Conservation (phyloP, 30 jellyfish, hydroid and myxozoan genomes). For the Turritopsis rubra region DNA sequence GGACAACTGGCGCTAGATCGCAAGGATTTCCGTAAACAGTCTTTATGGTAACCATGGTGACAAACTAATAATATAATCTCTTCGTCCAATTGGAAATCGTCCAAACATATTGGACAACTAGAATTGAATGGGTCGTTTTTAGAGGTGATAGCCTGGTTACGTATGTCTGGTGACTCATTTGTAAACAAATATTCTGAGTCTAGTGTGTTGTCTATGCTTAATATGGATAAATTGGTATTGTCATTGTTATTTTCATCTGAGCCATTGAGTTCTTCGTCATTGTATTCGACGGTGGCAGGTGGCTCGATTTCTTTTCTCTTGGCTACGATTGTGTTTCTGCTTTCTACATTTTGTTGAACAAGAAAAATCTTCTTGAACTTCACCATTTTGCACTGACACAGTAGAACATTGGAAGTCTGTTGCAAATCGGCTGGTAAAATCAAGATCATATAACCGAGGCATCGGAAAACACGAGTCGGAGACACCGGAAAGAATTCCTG, state of each 20-base stretch:
- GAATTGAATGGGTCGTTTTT: conserved; percentile 14
- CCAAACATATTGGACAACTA: conserved; percentile 23
- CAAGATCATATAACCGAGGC: conserved; percentile 5
- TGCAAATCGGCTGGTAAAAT: conserved; percentile 12
- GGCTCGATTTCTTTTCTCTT: not conserved
- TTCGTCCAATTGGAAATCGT: conserved; percentile 20
- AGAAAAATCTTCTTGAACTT: conserved; percentile 7
- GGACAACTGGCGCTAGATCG: conserved; percentile 27
- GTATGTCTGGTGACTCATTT: not conserved
- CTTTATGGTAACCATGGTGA: conserved; percentile 26
- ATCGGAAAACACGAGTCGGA: not conserved
- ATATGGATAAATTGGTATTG: not conserved
- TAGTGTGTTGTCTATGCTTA: conserved; percentile 6
- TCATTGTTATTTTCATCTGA: not conserved
- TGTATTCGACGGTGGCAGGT: not conserved
- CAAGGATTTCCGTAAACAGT: conserved; percentile 2
- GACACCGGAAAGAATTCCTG: conserved; percentile 7
- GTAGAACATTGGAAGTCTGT: conserved; percentile 10
- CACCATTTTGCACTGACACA: conserved; percentile 21
- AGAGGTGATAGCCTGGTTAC: not conserved
- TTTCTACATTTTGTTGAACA: not conserved
- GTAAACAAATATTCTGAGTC: conserved; percentile 13
- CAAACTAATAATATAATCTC: conserved; percentile 17
- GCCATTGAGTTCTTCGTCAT: not conserved
- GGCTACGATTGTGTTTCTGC: not conserved